phyloP scores from a whole-genome alignment of 1,140 invertebrate species.

The Pseudachorutes palmiensis region DNA sequence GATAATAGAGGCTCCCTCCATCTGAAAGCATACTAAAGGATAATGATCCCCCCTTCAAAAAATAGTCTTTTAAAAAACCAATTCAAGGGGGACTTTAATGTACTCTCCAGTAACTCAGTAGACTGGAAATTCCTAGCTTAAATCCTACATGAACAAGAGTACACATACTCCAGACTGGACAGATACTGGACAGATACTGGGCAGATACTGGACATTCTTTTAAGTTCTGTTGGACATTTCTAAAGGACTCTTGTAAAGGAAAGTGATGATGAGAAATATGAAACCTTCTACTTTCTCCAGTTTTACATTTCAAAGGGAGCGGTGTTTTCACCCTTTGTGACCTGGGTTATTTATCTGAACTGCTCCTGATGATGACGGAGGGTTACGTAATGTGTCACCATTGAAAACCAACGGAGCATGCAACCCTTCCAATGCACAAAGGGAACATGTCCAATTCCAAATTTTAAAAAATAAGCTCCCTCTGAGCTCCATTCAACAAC shows the following conservation, averaged over 20 bases:
- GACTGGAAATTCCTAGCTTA: neutral
- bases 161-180: too few species aligned
- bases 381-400: slow-evolving; percentile 1
- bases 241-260: too few species aligned
- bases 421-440: slow-evolving; percentile 1
- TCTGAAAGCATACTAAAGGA: neutral
- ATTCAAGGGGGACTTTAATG: neutral
- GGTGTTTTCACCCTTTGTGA: neutral
- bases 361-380: neutral
- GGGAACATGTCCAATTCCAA: neutral
- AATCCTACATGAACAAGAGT: too few species aligned
- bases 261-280: too few species aligned
- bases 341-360: neutral
- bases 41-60: slow-evolving; percentile 1
- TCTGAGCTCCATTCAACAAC: neutral
- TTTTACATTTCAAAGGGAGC: neutral
- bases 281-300: too few species aligned
- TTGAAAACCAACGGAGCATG: neutral
- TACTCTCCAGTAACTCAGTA: neutral
- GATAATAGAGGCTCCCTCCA: neutral
- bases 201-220: too few species aligned
- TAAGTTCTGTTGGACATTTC: too few species aligned
- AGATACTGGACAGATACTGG: too few species aligned
- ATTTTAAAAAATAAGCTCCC: neutral
- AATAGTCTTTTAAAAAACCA: neutral